Evolutionary conservation across 2,797 vertebrate genomes (phyloP).

Genomic region (Rhinichthys osculus): DNA sequence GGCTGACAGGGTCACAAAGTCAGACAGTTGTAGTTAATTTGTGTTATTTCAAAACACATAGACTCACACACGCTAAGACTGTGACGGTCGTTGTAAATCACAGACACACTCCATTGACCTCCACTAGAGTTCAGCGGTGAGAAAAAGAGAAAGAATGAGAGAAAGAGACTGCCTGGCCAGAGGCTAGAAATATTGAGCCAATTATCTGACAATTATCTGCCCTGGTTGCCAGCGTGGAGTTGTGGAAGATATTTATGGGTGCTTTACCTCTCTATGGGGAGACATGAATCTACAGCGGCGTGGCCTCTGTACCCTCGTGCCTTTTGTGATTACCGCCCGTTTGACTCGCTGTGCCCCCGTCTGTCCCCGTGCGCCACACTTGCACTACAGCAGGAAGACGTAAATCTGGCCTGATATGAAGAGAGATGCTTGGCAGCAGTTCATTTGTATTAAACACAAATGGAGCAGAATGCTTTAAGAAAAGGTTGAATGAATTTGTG

Average conservation of each 20-base stretch:
- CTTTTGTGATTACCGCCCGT: constrained; percentile 24
- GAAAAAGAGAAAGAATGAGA: constrained; percentile 28
- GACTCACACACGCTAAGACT: constrained; percentile 5
- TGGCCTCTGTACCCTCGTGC: constrained; percentile 27
- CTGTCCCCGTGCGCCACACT: background rate
- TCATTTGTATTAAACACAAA: constrained; percentile 31
- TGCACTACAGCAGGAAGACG: background rate
- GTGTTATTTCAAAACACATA: constrained; percentile 11
- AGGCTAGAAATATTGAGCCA: constrained; percentile 81
- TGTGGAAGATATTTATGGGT: constrained; percentile 67
- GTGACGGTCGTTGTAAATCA: constrained; percentile 43
- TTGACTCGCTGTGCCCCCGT: constrained; percentile 24
- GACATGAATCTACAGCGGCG: constrained; percentile 60
- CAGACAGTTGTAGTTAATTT: constrained; percentile 6
- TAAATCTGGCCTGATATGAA: constrained; percentile 17
- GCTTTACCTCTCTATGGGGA: constrained; percentile 51
- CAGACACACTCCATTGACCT: constrained; percentile 68
- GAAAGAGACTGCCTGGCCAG: constrained; percentile 60
- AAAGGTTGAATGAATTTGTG: background rate
- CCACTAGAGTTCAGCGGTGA: constrained; percentile 60
- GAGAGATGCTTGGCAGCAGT: constrained; percentile 6
- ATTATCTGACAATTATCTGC: constrained; percentile 83
- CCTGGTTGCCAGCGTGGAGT: constrained; percentile 50
- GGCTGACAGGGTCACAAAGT: constrained; percentile 16
- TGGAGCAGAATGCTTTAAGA: constrained; percentile 28